Evolutionary conservation across 2,797 vertebrate genomes (phyloP), one percentile per base, ranked within the genome.

Genomic region (Anguilla megastoma): DNA sequence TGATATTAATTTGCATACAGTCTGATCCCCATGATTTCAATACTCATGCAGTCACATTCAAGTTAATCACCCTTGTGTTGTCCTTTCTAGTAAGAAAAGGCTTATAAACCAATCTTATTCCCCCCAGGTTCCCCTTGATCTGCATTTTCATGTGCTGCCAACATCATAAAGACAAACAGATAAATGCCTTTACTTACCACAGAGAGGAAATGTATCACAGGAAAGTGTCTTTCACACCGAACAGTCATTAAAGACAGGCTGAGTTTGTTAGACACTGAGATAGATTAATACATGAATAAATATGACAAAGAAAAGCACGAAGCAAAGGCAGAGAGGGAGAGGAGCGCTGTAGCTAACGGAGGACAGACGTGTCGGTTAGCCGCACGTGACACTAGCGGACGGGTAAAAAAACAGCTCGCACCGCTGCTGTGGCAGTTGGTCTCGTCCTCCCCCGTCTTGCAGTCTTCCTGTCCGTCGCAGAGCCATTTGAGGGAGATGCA

Each of bases 381-480:
- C 69, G 6, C 69, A 71, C 7, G 12, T 27, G 10, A 30, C 69
- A 33, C 27, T 5, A 52, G 48, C 24, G 6, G 0, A 52, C 24
- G 10, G 9, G n/a, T 33, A 30, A 71, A 33, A 69, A 33, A 27
- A 2, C 5, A n/a, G 50, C 76, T 56, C 54, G 24, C 89, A 96
- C 96, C 95, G 92, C 95, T 96, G 94, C 92, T 95, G 58, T 95
- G 94, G 94, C 98, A 99, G 89, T 96, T 97, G 87, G 95, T 97
- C 94, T 99, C 98, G 0, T 99, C 98, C 63, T 99, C 98, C 1
- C 98, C 98, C 74, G 97, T 96, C 93, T 98, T 98, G 91, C 98
- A 99, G 88, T 99, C 98, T 91, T 99, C 98, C 2, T 99, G 98
- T 0, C 98, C 97, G 12, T 99, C 98, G 63, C 98, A 99, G 88